Evolutionary conservation across 2,888 invertebrate species (phyloP), one percentile per base, ranked within the genome.

Genomic region (Notodonta dromedarius): DNA sequence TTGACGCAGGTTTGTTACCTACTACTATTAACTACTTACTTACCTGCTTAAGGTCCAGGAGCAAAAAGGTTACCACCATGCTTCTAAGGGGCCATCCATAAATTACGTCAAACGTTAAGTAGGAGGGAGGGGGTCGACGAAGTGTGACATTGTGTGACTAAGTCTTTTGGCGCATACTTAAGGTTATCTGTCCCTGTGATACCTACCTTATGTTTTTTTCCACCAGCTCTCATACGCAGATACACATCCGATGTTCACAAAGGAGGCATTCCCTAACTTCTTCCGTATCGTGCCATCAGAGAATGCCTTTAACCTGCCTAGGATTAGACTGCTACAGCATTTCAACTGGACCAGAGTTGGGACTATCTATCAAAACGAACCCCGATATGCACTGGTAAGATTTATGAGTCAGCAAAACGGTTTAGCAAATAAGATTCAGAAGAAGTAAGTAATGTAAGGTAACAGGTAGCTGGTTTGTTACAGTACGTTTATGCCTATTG

Each of bases 341-440:
- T 99, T 98, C 94, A 99, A 99, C 91, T 99, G 99, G 99, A 99
- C 98, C 0, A 94, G 98, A 65, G 98, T 99, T 46, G 99, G 99
- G 2, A 99, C 99, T 2, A 96, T 99, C 68, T 99, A 98, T 86
- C 99, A 99, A 89, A 99, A 99, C 85, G 97, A 98, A 78, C 98
- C 98, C 0, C 94, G 98, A 88, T 98, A 98, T 86, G 97, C 98
- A 5, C 91, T 99, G 94, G 97, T 97, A 86, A 94, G 94, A 88
- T 8, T 46, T n/a, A 13, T 44, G 32, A n/a, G 12, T 40, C 4
- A 7, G 35, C 35, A 35, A 12, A 48, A 48, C 5, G 14, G 6
- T 48, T 48, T 7, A 14, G 48, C 11, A 48, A 14, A 2, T 11
- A 35, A 7, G 35, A 35, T 35, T 7, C 35, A 3, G 24, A 2